Base-by-base conservation (phyloP, 2,888 invertebrate species). In the Dinocampus coccinellae region DNA sequence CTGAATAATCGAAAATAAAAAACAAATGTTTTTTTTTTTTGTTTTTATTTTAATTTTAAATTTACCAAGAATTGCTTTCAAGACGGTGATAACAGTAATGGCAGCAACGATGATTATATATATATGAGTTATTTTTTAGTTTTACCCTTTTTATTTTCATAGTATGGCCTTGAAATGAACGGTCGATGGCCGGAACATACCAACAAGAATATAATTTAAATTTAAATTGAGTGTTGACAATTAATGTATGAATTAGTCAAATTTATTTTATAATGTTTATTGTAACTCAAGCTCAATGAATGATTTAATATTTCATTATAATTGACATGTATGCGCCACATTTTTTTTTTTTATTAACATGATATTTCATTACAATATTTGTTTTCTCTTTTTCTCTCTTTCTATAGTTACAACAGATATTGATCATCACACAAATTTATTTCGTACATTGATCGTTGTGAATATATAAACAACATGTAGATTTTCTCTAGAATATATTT, bases 121-220 rank as follows among this genome's bases (percentile, higher is more conserved):
- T n/a, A 39, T 39, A 39, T 39, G n/a, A 39, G 11, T 39, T n/a
- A 13, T 47, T 47, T 16, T 20, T 7, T 16, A 1, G 16, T 16
- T 33, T 61, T 22, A 60, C 60, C 53, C 57, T 62, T 64, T 57
- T 67, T 70, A 16, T 62, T 66, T 68, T 69, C 63, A 29, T 63
- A 65, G 24, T 60, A 69, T 69, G 74, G 67, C 77, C 77, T 77
- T 75, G 77, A 76, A 79, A 77, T 78, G 73, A 75, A 77, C 80
- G 80, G 78, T 76, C 76, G 77, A 74, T 74, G 79, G 77, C 82
- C 81, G 73, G 73, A 72, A 80, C 69, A 80, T 78, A 82, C 78
- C 81, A 80, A 79, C 77, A 72, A 71, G 76, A 79, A 76, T 77
- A 73, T 70, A 75, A 78, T 80, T 78, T 79, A 76, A 75, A 78